Evolutionary conservation across 1,140 invertebrate genomes (phyloP).

Genomic region (Bombus turneri): DNA sequence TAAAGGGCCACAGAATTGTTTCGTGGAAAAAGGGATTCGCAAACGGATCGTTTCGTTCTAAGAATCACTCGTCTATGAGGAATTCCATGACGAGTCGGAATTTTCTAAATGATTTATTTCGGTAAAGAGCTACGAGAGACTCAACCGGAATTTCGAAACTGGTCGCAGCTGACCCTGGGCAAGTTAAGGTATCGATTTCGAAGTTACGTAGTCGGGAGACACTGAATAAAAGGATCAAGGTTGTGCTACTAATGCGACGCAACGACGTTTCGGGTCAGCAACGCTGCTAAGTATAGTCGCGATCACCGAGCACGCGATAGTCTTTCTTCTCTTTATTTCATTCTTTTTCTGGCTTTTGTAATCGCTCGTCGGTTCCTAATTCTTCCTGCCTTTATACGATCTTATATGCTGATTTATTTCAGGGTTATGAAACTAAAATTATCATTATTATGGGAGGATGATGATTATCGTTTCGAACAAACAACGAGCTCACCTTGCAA

Average conservation of each 20-base stretch:
- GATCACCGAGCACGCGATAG: background rate
- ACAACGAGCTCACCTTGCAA: too few relatives aligned
- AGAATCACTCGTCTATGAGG: background rate
- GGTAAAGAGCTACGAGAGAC: background rate
- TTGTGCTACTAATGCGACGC: conserved; percentile 26
- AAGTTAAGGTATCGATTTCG: conserved; percentile 34
- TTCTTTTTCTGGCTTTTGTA: too few relatives aligned
- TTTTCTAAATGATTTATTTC: background rate
- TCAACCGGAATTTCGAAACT: background rate
- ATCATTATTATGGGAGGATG: too few relatives aligned
- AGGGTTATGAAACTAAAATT: too few relatives aligned
- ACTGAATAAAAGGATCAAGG: conserved; percentile 50
- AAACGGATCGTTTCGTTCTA: background rate
- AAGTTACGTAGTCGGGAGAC: conserved; percentile 30
- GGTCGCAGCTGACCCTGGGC: conserved; percentile 1
- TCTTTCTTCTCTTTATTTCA: background rate
- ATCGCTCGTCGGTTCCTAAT: background rate
- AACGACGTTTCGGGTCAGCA: conserved; percentile 46
- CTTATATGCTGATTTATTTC: too few relatives aligned
- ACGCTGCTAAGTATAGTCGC: background rate
- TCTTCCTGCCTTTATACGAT: too few relatives aligned
- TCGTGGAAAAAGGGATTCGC: too few relatives aligned
- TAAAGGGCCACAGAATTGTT: too few relatives aligned
- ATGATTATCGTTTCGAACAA: too few relatives aligned
- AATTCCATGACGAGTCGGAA: background rate